Evolutionary conservation across 2,888 invertebrate species (phyloP).

Genomic region (Lagria hirta): DNA sequence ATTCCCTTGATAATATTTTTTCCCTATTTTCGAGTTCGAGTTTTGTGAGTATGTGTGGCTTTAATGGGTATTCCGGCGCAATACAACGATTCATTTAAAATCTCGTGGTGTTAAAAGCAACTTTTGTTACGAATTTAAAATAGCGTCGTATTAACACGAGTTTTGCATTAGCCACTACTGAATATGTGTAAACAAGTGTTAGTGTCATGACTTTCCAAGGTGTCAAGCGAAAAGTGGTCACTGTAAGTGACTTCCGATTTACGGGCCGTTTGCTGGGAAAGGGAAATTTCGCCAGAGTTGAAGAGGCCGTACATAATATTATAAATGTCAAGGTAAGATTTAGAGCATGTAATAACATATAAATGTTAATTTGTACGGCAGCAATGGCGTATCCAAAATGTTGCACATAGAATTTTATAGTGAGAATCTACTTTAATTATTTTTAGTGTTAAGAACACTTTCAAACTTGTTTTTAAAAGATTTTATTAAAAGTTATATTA

Average conservation of each 20-base stretch:
- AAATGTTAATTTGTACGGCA: too few relatives aligned
- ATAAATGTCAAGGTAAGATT: conserved; percentile 67
- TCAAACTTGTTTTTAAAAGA: background rate
- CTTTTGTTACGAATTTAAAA: conserved; percentile 32
- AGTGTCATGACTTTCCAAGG: conserved; percentile 42
- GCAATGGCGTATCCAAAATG: too few relatives aligned
- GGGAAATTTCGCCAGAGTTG: conserved; percentile 75
- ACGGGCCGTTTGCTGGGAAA: conserved; percentile 64
- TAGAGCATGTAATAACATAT: too few relatives aligned
- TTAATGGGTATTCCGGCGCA: too few relatives aligned
- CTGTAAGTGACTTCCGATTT: conserved; percentile 72
- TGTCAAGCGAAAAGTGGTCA: conserved; percentile 60
- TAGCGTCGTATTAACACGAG: conserved; percentile 40
- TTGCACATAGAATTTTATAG: too few relatives aligned
- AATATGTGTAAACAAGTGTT: conserved; percentile 38
- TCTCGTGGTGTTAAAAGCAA: background rate
- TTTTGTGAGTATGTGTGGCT: too few relatives aligned
- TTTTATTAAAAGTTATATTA: too few relatives aligned
- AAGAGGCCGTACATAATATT: conserved; percentile 69
- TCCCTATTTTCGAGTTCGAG: too few relatives aligned
- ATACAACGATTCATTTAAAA: background rate
- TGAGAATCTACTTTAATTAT: too few relatives aligned
- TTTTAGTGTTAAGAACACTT: too few relatives aligned
- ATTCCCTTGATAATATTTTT: too few relatives aligned
- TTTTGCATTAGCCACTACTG: conserved; percentile 30